Conservation (phyloP, 2,888 invertebrate species). For the Steromphala cineraria region DNA sequence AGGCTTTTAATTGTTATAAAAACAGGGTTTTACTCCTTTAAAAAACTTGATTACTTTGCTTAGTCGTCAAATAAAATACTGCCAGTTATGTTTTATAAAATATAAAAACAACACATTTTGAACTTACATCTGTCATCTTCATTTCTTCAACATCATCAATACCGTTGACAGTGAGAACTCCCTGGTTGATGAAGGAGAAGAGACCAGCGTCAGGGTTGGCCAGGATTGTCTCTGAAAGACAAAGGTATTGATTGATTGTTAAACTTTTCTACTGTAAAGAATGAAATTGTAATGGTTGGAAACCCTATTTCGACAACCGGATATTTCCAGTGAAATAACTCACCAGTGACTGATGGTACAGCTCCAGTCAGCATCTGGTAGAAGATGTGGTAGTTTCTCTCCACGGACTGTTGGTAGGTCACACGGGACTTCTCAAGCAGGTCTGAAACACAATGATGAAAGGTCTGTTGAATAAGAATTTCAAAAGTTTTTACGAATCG, state of each 20-base stretch:
- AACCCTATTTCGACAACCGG: too few relatives aligned
- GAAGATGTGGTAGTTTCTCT: constrained; percentile 99
- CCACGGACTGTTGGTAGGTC: constrained; percentile 96
- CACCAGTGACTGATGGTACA: constrained; percentile 58
- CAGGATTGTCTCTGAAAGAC: constrained; percentile 83
- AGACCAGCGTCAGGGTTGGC: constrained; percentile 85
- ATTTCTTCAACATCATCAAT: constrained; percentile 97
- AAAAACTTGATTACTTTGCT: too few relatives aligned
- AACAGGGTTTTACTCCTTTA: too few relatives aligned
- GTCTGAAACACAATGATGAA: too few relatives aligned
- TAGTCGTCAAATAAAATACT: too few relatives aligned
- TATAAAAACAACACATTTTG: too few relatives aligned
- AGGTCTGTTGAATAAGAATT: too few relatives aligned
- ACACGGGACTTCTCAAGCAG: constrained; percentile 99
- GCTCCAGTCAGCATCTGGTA: constrained; percentile 86
- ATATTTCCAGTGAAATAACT: neutral
- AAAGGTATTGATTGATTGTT: neutral
- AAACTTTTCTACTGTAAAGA: too few relatives aligned
- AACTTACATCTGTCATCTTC: constrained; percentile 73
- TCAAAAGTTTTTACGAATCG: too few relatives aligned
- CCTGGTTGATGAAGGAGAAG: constrained; percentile 96
- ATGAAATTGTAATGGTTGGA: too few relatives aligned
- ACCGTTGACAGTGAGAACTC: constrained; percentile 93
- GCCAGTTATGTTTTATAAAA: too few relatives aligned
- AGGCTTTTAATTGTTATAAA: too few relatives aligned